Evolutionary conservation across 1,140 invertebrate genomes (phyloP), one percentile per base, ranked within the genome.

Genomic region (Pseudomyrmex gracilis): DNA sequence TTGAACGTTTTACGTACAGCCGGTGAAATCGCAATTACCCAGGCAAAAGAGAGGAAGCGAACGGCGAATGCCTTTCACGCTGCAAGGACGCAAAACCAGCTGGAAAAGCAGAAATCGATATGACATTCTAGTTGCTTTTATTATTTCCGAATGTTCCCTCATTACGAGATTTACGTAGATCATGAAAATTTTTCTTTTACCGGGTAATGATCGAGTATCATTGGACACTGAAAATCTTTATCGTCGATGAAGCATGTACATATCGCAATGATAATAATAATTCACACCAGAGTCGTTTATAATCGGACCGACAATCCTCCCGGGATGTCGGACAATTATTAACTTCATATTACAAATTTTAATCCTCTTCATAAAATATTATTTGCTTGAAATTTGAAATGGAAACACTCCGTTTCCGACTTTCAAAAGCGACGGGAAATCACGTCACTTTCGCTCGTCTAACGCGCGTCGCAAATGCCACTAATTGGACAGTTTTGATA

Each of bases 401-500:
- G 58, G 47, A 70, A 45, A n/a, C 47, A 5, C 57, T 20, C 2
- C 20, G 20, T 61, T 61, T 10, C 34, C 5, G 34, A 5, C 34
- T 34, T 34, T 34, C 34, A 34, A 34, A 34, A 34, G 34, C 34
- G n/a, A 12, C 12, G 74, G 3, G 22, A 76, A 34, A 20, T 10
- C 20, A 60, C 51, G 22, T 13, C 10, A 61, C 0, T 34, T 34
- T 34, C 2, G 17, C 47, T 1, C 8, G n/a, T 3, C 12, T 24
- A 15, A 13, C 13, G 24, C 13, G 24, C 22, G 13, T 9, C 5
- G 13, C 45, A 53, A 57, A 67, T 22, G 83, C 71, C 74, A 84
- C 73, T 78, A 87, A 87, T 78, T 74, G 83, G 55, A 20, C 61
- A 76, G 73, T 87, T 84, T 87, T 83, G 63, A 83, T 89, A 89